Evolutionary conservation across 2,888 invertebrate species (phyloP).

Genomic region (Tineola bisselliella): DNA sequence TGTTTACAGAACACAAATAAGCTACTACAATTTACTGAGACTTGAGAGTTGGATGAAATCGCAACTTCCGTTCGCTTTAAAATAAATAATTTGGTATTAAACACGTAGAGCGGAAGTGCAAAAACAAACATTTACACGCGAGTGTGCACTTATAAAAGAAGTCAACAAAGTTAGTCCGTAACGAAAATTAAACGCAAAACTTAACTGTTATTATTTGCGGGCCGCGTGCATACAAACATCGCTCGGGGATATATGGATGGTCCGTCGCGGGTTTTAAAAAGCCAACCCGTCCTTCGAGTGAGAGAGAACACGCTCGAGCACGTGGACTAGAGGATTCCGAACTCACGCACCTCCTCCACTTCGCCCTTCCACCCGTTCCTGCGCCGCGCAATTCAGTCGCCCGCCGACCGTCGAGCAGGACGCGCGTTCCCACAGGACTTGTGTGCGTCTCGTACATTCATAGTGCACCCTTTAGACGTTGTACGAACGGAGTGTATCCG

Average conservation of each 20-base stretch:
- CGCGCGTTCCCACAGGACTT: slow-evolving; percentile 28
- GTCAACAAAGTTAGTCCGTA: slow-evolving; percentile 8
- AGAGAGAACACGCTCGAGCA: slow-evolving; percentile 58
- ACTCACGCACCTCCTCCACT: slow-evolving; percentile 58
- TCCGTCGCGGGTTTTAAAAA: slow-evolving; percentile 61
- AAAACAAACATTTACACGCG: slow-evolving; percentile 33
- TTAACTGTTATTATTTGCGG: slow-evolving; percentile 58
- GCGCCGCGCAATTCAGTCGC: slow-evolving; percentile 47
- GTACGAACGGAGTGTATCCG: slow-evolving; percentile 45
- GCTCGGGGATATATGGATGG: slow-evolving; percentile 38
- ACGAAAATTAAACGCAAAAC: slow-evolving; percentile 42
- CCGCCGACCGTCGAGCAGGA: slow-evolving; percentile 59
- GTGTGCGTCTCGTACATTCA: slow-evolving; percentile 18
- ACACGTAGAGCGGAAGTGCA: slow-evolving; percentile 31
- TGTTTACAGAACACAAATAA: no score
- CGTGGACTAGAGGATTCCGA: slow-evolving; percentile 66
- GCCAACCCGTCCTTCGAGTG: slow-evolving; percentile 56
- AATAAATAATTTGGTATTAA: neutral
- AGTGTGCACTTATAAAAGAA: slow-evolving; percentile 29
- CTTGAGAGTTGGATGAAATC: neutral
- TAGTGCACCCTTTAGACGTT: slow-evolving; percentile 47
- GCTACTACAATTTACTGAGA: no score
- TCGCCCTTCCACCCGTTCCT: slow-evolving; percentile 26
- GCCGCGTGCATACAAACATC: slow-evolving; percentile 53
- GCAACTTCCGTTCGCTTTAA: slow-evolving; percentile 3